These are phyloP conservation scores for Druon quercuslanigerum DNA, from an alignment of 1,140 invertebrate genomes.

Conservation along the genomic window DNA sequence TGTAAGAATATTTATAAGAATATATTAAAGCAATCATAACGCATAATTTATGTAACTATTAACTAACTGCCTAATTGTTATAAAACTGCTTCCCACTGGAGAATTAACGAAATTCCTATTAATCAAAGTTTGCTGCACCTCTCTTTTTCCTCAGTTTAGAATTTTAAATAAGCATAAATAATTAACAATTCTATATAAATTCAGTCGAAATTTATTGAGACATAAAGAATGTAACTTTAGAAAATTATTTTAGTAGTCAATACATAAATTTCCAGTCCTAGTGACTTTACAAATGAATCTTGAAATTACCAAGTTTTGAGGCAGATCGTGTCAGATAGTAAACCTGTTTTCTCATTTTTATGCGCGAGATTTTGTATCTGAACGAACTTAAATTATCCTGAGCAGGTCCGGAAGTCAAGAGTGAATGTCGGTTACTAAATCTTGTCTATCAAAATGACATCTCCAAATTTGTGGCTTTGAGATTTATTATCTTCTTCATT, in stretches of 20 bases:
- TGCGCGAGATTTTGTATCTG: conserved; percentile 21
- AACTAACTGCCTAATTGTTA: too few species aligned
- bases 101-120: too few species aligned
- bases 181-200: too few species aligned
- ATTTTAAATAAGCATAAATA: too few species aligned
- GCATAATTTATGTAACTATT: too few species aligned
- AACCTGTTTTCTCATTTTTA: conserved; percentile 24
- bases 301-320: conserved; percentile 3
- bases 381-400: conserved; percentile 21
- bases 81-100: too few species aligned
- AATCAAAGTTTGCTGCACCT: too few species aligned
- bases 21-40: too few species aligned
- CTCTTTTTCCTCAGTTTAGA: too few species aligned
- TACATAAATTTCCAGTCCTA: conserved; percentile 18
- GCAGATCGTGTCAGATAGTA: conserved; percentile 27
- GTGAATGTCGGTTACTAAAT: conserved; percentile 1
- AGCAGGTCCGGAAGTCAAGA: conserved; percentile 16
- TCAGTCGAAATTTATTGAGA: too few species aligned
- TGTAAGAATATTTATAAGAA: too few species aligned
- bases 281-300: conserved; percentile 24
- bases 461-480: conserved; percentile 13
- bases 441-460: background rate
- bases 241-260: conserved; percentile 1
- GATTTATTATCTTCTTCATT: conserved; percentile 3
- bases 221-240: background rate